These are phyloP conservation scores for Cynaeus angustus DNA, from an alignment of 2,888 invertebrate species.

Conservation along the genomic window DNA sequence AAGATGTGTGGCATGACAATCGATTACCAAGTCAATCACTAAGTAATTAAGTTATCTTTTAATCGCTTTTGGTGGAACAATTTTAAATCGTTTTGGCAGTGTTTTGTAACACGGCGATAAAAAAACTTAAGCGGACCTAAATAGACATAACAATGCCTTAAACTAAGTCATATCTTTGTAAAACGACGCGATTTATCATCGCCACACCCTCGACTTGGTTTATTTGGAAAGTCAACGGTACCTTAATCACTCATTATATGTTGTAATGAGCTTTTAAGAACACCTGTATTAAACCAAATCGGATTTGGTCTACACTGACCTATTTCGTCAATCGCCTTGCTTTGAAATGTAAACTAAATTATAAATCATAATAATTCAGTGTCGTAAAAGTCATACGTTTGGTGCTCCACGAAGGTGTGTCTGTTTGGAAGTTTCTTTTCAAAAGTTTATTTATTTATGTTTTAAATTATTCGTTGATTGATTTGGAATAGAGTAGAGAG, in stretches of 20 bases:
- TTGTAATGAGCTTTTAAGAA: conserved; percentile 40
- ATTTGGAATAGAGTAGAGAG: too few species aligned
- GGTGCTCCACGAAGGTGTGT: conserved; percentile 8
- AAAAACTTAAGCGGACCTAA: neutral
- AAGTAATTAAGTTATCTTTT: too few species aligned
- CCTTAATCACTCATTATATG: conserved; percentile 38
- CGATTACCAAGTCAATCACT: too few species aligned
- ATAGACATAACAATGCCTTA: conserved; percentile 16
- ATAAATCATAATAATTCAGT: conserved; percentile 30
- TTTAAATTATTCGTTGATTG: too few species aligned
- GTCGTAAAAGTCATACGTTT: conserved; percentile 18
- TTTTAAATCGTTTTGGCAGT: too few species aligned
- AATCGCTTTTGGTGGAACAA: too few species aligned
- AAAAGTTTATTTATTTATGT: too few species aligned
- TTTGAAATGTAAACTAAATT: conserved; percentile 22
- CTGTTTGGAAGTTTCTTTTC: neutral
- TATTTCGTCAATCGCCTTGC: conserved; percentile 15
- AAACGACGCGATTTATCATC: conserved; percentile 25
- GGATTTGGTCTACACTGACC: conserved; percentile 19
- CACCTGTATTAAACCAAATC: conserved; percentile 30
- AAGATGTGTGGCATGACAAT: too few species aligned
- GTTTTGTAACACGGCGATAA: too few species aligned
- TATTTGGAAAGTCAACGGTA: conserved; percentile 38
- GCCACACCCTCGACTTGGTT: conserved; percentile 29
- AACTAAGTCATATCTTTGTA: conserved; percentile 11